These are phyloP conservation scores for Poecilobothrus nobilitatus DNA, from an alignment of 2,888 invertebrate species.

Conservation along the genomic window DNA sequence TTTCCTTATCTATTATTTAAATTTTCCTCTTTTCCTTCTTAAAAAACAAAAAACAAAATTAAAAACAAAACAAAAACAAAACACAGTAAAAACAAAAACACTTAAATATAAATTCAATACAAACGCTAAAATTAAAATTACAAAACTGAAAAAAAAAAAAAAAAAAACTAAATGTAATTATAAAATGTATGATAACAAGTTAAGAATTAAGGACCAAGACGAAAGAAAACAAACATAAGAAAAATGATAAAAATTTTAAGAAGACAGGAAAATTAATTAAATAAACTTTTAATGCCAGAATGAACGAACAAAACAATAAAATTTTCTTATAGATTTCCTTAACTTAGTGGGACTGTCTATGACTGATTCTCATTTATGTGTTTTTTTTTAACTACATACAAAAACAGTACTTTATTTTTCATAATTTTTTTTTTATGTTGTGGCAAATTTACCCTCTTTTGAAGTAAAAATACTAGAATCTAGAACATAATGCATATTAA, in stretches of 20 bases:
- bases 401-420: too few relatives aligned
- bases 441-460: too few relatives aligned
- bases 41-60: too few relatives aligned
- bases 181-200: background rate
- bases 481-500: constrained; percentile 5
- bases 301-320: background rate
- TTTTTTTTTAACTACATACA: too few relatives aligned
- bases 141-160: background rate
- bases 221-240: background rate
- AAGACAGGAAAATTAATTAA: constrained; percentile 6
- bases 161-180: background rate
- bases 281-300: background rate
- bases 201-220: background rate
- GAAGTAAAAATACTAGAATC: background rate
- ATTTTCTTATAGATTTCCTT: background rate
- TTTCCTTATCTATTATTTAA: too few relatives aligned
- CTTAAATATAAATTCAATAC: background rate
- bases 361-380: background rate
- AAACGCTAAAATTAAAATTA: background rate
- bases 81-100: too few relatives aligned
- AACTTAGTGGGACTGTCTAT: background rate
- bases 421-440: too few relatives aligned
- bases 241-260: background rate
- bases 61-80: too few relatives aligned
- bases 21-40: too few relatives aligned